Percentiles rank a stretch among this genome's conserved stretches.
phyloP scores from a whole-genome alignment of 2,797 vertebrate genomes.

The Xenopus petersii region DNA sequence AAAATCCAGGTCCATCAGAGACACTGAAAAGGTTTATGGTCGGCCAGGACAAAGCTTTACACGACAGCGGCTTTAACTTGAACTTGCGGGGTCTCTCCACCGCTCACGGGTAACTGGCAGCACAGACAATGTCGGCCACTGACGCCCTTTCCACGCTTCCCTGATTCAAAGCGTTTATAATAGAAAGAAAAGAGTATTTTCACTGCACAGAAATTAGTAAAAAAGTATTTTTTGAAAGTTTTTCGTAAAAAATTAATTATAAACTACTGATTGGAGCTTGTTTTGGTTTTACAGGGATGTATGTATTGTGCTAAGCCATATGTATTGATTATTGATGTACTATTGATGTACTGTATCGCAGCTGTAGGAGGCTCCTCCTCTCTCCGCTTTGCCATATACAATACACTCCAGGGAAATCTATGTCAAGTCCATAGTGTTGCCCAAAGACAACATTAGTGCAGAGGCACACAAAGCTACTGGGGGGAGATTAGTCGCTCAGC shows the following conservation, averaged over 20 bases:
- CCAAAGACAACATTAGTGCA: too few relatives aligned
- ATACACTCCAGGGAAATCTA: too few relatives aligned
- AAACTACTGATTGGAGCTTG: background rate
- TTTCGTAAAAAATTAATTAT: background rate
- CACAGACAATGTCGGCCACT: constrained; percentile 2
- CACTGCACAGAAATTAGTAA: background rate
- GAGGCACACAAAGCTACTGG: too few relatives aligned
- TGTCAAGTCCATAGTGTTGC: too few relatives aligned
- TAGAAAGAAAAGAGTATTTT: background rate
- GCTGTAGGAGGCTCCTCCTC: background rate
- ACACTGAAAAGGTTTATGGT: constrained; percentile 60
- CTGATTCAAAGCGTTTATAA: constrained; percentile 5
- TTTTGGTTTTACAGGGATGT: background rate
- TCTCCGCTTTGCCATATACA: too few relatives aligned
- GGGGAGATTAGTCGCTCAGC: too few relatives aligned
- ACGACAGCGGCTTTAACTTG: constrained; percentile 22
- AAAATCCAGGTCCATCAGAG: constrained; percentile 59
- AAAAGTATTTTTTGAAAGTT: background rate
- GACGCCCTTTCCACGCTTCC: constrained; percentile 35
- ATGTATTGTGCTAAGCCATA: background rate
- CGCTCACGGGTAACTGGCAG: constrained; percentile 66
- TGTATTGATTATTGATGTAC: too few relatives aligned
- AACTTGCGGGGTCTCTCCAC: constrained; percentile 68
- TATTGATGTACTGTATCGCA: background rate
- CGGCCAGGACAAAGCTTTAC: constrained; percentile 51